These are phyloP conservation scores for cat (Felis catus) DNA, from an alignment of 2,113 vertebrate species.

Conservation along the genomic window DNA sequence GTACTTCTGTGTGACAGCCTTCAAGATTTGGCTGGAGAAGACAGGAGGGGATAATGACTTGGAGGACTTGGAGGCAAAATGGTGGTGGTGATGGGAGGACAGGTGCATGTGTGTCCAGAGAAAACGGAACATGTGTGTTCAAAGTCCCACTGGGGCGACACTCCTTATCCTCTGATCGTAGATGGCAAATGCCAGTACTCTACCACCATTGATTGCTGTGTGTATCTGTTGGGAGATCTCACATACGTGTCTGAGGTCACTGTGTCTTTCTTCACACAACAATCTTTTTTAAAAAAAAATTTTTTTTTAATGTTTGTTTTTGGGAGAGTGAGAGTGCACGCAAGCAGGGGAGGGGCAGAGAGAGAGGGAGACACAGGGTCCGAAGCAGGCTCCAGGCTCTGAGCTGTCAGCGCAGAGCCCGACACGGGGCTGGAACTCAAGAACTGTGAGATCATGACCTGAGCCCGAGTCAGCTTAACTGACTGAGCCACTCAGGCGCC, in stretches of 20 bases:
- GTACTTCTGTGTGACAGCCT: background rate
- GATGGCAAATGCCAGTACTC: fast-evolving
- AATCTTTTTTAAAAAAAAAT: background rate
- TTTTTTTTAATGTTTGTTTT: too few species aligned
- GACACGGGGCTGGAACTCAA: too few species aligned
- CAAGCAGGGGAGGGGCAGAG: too few species aligned
- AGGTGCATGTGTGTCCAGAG: background rate
- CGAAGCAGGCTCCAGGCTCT: too few species aligned
- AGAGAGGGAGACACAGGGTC: too few species aligned
- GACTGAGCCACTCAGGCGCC: too few species aligned
- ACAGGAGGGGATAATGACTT: background rate
- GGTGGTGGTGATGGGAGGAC: background rate
- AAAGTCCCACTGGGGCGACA: background rate
- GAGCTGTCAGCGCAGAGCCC: too few species aligned
- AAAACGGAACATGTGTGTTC: background rate
- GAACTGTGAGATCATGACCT: too few species aligned
- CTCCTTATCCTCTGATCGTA: background rate
- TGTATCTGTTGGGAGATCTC: background rate
- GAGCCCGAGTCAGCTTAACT: too few species aligned
- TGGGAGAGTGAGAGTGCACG: too few species aligned
- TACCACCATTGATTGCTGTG: fast-evolving
- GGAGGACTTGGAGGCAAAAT: background rate
- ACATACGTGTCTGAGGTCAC: background rate
- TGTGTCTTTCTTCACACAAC: background rate
- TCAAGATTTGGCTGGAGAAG: background rate